Evolutionary conservation across 2,888 invertebrate genomes (phyloP).

Genomic region (Onthophagus sagittarius): DNA sequence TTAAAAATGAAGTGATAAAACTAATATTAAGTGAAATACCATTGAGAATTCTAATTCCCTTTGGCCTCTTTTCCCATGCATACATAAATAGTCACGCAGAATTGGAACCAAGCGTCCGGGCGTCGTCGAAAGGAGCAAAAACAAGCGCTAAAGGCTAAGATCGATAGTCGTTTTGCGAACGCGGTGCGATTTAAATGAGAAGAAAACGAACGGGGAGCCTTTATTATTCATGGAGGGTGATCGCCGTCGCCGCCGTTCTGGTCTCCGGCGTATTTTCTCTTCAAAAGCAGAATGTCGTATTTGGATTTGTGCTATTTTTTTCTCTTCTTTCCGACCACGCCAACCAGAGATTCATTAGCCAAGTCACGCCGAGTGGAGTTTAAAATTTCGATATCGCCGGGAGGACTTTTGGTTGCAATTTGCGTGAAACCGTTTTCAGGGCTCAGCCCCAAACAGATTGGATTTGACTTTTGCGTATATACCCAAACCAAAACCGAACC

Average conservation of each 20-base stretch:
- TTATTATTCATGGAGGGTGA: neutral
- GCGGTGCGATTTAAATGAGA: neutral
- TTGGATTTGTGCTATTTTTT: neutral
- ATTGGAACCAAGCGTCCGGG: neutral
- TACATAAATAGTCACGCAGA: neutral
- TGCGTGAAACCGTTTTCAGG: slow-evolving; percentile 32
- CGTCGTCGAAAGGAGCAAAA: neutral
- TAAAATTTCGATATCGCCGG: neutral
- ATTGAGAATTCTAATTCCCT: neutral
- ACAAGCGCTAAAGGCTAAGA: neutral
- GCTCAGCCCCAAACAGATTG: slow-evolving; percentile 33
- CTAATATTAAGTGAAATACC: neutral
- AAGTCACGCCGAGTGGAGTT: neutral
- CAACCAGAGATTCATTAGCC: neutral
- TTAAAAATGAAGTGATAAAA: neutral
- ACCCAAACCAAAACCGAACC: neutral
- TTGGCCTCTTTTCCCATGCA: neutral
- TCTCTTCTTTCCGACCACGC: neutral
- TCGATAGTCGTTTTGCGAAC: neutral
- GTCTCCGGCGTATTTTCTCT: neutral
- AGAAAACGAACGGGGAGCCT: neutral
- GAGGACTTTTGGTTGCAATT: slow-evolving; percentile 27
- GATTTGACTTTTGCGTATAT: slow-evolving; percentile 30
- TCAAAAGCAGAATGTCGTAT: neutral
- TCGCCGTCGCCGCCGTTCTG: neutral